These are phyloP conservation scores for Chunga burmeisteri DNA, from an alignment of 2,113 vertebrate species.

Conservation along the genomic window DNA sequence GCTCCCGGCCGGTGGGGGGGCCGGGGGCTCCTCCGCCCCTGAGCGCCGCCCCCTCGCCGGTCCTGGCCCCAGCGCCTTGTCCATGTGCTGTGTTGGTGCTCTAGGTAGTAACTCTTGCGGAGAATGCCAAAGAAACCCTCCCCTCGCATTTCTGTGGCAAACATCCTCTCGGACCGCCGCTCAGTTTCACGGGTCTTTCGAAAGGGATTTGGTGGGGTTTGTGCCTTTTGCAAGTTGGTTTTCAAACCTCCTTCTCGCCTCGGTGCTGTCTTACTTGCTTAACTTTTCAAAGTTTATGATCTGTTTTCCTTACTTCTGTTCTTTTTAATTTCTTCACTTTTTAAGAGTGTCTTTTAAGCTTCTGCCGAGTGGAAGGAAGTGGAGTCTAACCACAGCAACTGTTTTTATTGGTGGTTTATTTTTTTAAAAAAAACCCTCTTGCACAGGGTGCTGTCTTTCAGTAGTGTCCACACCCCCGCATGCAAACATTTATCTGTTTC, in stretches of 20 bases:
- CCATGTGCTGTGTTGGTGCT: background rate
- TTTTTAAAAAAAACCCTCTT: background rate
- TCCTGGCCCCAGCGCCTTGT: too few species aligned
- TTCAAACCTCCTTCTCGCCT: accelerated
- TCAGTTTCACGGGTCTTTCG: accelerated
- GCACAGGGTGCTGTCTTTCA: too few species aligned
- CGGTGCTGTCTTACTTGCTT: accelerated
- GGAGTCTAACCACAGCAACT: too few species aligned
- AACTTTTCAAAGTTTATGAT: accelerated
- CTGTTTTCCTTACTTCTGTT: accelerated
- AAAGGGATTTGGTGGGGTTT: accelerated
- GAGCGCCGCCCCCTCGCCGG: too few species aligned
- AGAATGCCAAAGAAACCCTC: background rate
- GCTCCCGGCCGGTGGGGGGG: background rate
- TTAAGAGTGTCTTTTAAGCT: too few species aligned
- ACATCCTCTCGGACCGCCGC: accelerated
- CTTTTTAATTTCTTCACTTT: background rate
- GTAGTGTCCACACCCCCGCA: background rate
- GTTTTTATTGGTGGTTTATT: background rate
- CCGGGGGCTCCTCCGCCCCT: too few species aligned
- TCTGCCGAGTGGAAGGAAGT: background rate
- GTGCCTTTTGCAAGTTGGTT: background rate
- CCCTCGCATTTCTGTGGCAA: accelerated
- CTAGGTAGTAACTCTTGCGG: too few species aligned
- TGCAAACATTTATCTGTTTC: background rate